Evolutionary conservation across 2,113 vertebrate genomes (phyloP).

Genomic region (Trichomycterus rosablanca): DNA sequence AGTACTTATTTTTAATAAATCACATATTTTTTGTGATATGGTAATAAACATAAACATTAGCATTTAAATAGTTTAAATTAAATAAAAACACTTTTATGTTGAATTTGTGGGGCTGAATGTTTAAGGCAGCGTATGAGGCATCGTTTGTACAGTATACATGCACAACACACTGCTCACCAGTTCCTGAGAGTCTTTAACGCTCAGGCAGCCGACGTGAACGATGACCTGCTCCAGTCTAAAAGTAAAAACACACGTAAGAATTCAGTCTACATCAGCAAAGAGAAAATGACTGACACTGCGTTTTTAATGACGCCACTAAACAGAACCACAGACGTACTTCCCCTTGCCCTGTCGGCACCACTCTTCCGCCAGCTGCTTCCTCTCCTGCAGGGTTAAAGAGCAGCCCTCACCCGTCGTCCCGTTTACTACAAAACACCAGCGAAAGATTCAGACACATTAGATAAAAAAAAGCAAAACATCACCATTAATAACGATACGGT

Average conservation of each 20-base stretch:
- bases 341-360: slow-evolving; percentile 79
- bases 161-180: slow-evolving; percentile 64
- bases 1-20: too few species aligned
- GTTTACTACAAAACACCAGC: slow-evolving; percentile 74
- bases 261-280: background rate
- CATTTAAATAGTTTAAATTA: too few species aligned
- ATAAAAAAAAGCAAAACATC: background rate
- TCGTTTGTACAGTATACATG: too few species aligned
- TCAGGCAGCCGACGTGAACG: slow-evolving; percentile 88
- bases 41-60: too few species aligned
- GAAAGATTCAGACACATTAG: background rate
- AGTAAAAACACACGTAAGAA: slow-evolving; percentile 13
- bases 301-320: background rate
- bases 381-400: slow-evolving; percentile 79
- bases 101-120: too few species aligned
- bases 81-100: too few species aligned
- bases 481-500: too few species aligned
- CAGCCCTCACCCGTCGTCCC: slow-evolving; percentile 91
- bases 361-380: slow-evolving; percentile 76
- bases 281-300: background rate
- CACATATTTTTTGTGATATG: too few species aligned
- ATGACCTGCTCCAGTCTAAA: slow-evolving; percentile 83
- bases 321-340: slow-evolving; percentile 63
- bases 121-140: too few species aligned
- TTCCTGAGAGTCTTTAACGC: slow-evolving; percentile 82